Evolutionary conservation across 2,797 vertebrate genomes (phyloP).

Genomic region (Oryzias sinensis): DNA sequence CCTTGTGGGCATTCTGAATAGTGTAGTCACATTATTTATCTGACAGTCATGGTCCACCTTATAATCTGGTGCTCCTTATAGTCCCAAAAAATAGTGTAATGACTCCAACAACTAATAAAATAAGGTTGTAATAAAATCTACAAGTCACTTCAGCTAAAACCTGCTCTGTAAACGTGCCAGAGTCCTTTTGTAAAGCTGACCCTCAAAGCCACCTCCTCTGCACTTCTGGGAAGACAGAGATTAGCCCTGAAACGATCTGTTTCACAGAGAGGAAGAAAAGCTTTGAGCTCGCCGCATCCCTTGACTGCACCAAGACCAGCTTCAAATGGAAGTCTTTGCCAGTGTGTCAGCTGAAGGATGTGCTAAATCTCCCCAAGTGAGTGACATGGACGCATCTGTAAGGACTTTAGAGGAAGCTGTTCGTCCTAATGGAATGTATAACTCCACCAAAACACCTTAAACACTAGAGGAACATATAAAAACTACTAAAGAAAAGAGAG

Average conservation of each 20-base stretch:
- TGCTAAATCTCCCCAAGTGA: neutral
- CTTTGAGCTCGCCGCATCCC: constrained; percentile 14
- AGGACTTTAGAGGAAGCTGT: neutral
- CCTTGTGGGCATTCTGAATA: no score
- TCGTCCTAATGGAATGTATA: no score
- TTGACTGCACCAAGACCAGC: constrained; percentile 26
- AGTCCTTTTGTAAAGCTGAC: constrained; percentile 1
- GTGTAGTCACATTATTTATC: no score
- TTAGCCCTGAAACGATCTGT: constrained; percentile 20
- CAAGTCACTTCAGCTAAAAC: neutral
- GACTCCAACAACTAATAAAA: no score
- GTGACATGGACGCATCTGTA: neutral
- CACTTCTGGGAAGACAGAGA: constrained; percentile 31
- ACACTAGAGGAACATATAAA: no score
- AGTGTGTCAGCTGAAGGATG: neutral
- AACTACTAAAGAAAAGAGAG: no score
- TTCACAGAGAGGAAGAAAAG: constrained; percentile 13
- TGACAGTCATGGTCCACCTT: no score
- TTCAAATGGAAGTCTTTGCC: constrained; percentile 37
- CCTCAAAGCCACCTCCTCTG: constrained; percentile 24
- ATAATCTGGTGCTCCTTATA: no score
- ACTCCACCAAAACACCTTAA: no score
- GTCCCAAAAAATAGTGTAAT: no score
- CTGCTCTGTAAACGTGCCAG: neutral
- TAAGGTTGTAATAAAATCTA: no score